phyloP scores from a whole-genome alignment of 2,113 vertebrate genomes.

The Mustelus asterias region DNA sequence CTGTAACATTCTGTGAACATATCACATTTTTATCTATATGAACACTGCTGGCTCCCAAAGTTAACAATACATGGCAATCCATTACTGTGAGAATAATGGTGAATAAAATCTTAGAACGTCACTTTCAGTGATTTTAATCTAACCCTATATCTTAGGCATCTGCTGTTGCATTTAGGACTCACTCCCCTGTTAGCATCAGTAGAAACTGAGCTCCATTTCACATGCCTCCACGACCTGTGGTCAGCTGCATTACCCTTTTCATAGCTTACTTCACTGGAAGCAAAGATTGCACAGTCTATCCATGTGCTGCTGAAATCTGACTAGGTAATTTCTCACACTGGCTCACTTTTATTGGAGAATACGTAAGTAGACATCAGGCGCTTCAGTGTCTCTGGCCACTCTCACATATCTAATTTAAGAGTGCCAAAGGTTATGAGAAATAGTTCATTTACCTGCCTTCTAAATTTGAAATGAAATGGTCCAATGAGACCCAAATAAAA shows the following conservation, averaged over 20 bases:
- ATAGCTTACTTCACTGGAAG: neutral
- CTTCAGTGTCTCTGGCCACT: neutral
- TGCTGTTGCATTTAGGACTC: neutral
- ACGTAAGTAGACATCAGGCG: neutral
- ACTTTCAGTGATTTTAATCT: neutral
- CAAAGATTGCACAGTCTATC: neutral
- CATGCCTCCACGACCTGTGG: neutral
- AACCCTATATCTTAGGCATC: neutral
- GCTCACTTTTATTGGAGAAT: neutral
- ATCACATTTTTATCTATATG: neutral
- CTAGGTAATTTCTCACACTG: neutral
- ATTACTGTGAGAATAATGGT: neutral
- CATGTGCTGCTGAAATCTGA: neutral
- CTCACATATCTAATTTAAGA: neutral
- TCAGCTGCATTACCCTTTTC: neutral
- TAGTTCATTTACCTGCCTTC: neutral
- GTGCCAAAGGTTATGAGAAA: neutral
- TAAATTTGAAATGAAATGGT: neutral
- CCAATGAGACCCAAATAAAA: neutral
- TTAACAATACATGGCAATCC: neutral
- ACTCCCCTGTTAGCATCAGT: neutral
- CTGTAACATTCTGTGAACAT: too few species aligned
- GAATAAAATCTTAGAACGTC: neutral
- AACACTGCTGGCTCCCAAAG: neutral
- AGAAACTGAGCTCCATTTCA: neutral